Percentiles rank a stretch among this genome's conserved stretches.
Conservation (phyloP, 2,888 invertebrate species). For the Tetragnatha montana region DNA sequence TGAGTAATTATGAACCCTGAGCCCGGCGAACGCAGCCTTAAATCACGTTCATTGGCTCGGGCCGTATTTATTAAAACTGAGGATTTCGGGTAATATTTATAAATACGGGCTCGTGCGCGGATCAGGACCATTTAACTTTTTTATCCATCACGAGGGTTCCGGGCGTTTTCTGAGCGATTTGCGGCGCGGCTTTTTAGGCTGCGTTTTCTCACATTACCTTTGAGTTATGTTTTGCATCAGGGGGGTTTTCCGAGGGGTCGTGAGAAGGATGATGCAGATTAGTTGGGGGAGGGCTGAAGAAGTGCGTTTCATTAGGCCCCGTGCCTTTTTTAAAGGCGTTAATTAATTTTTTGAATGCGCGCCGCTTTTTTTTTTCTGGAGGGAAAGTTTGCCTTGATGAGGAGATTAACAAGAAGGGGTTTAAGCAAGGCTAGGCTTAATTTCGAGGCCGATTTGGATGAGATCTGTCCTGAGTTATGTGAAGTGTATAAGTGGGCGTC, state of each 20-base stretch:
- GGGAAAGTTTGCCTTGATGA: no score
- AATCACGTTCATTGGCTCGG: constrained; percentile 56
- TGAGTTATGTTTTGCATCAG: constrained; percentile 38
- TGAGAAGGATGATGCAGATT: background rate
- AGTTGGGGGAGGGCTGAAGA: background rate
- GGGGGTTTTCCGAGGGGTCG: background rate
- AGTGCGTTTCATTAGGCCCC: background rate
- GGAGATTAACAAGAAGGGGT: no score
- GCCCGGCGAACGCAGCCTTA: constrained; percentile 30
- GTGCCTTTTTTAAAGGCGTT: background rate
- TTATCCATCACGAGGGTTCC: constrained; percentile 51
- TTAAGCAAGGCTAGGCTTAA: no score
- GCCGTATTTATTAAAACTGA: constrained; percentile 54
- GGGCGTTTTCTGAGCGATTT: constrained; percentile 8
- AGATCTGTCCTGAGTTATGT: no score
- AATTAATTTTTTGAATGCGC: background rate
- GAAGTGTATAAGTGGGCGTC: no score
- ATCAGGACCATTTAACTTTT: constrained; percentile 58
- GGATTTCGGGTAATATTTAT: constrained; percentile 50
- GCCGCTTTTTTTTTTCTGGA: no score
- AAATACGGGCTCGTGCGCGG: constrained; percentile 12
- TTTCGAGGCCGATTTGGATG: no score
- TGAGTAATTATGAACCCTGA: constrained; percentile 63
- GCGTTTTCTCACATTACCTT: constrained; percentile 56
- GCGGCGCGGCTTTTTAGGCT: constrained; percentile 4